These are phyloP conservation scores for Spermophilus dauricus DNA, from an alignment of 2,113 vertebrate genomes.

Conservation along the genomic window DNA sequence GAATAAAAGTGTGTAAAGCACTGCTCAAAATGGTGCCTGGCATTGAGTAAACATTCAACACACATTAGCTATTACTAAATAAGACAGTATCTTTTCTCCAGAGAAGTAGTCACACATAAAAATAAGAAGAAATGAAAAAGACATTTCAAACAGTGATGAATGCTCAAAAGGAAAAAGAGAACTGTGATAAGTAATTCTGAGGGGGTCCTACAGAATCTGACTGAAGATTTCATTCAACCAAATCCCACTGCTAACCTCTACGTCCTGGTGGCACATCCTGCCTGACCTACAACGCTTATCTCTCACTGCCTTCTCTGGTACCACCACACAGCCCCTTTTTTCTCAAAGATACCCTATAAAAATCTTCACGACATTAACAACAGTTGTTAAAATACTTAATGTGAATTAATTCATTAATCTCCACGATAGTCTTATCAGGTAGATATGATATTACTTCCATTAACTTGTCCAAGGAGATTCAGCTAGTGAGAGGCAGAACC, in stretches of 20 bases:
- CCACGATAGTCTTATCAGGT: background rate
- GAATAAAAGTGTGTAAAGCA: background rate
- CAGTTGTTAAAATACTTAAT: background rate
- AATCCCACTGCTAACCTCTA: background rate
- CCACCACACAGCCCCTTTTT: background rate
- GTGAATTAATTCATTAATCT: conserved; percentile 1
- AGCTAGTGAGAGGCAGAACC: background rate
- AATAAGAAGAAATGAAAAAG: conserved; percentile 24
- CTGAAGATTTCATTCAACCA: background rate
- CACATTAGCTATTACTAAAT: background rate
- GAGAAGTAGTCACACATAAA: background rate
- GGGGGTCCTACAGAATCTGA: background rate
- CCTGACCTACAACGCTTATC: background rate
- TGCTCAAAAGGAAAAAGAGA: background rate
- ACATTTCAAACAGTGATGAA: background rate
- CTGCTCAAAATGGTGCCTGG: background rate
- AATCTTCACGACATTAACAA: background rate
- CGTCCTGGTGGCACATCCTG: background rate
- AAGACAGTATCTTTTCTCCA: background rate
- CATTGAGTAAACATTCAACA: background rate
- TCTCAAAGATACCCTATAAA: background rate
- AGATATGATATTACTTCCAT: conserved; percentile 20
- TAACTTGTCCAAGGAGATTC: background rate
- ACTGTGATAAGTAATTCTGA: background rate
- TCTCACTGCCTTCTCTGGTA: background rate